A percentile compares a stretch with the other conserved stretches of the same genome.
Conservation (phyloP, 2,888 invertebrate species). For the Heliconius erato region DNA sequence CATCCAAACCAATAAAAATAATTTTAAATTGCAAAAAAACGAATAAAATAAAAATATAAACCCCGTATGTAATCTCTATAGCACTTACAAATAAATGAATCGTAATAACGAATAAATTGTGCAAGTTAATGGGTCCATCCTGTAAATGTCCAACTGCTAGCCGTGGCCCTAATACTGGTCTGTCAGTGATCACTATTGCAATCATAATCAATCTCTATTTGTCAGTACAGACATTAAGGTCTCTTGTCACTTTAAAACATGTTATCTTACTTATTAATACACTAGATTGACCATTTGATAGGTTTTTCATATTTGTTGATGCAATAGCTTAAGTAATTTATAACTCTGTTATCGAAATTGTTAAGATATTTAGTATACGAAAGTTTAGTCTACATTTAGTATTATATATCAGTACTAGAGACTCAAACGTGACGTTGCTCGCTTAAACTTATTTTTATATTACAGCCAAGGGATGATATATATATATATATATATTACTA, state of each 20-base stretch:
- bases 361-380: too few species aligned
- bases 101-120: slow-evolving; percentile 23
- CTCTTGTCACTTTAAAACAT: slow-evolving; percentile 38
- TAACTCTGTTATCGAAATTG: too few species aligned
- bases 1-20: background rate
- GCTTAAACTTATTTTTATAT: too few species aligned
- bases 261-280: background rate
- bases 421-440: too few species aligned
- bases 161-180: slow-evolving; percentile 30
- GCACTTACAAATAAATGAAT: background rate
- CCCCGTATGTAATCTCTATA: background rate
- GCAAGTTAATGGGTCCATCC: slow-evolving; percentile 28
- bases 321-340: too few species aligned
- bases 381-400: too few species aligned
- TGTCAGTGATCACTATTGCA: slow-evolving; percentile 26
- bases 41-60: background rate
- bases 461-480: too few species aligned
- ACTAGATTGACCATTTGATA: background rate
- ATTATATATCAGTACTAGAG: too few species aligned
- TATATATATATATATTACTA: too few species aligned
- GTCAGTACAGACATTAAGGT: slow-evolving; percentile 26
- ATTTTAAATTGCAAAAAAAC: background rate
- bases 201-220: slow-evolving; percentile 36
- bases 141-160: slow-evolving; percentile 17
- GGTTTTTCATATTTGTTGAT: background rate